Evolutionary conservation across 2,113 vertebrate genomes (phyloP).

Genomic region (Thamnaconus septentrionalis): DNA sequence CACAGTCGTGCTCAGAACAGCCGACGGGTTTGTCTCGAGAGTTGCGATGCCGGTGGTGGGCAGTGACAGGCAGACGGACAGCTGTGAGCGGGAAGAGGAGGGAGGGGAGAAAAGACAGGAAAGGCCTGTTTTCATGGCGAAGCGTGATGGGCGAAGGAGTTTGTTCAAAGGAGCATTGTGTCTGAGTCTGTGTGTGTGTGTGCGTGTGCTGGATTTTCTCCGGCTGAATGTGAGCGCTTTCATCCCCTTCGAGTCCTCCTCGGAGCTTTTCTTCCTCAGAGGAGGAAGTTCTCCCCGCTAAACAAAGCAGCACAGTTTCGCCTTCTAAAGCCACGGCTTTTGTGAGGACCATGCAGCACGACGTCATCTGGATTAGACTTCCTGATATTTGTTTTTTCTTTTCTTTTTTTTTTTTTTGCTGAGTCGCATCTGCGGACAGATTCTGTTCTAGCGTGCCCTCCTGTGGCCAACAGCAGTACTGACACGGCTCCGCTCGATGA

Average conservation of each 20-base stretch:
- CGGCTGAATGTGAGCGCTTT: not conserved
- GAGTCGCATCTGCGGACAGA: constrained; percentile 16
- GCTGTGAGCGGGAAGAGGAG: not conserved
- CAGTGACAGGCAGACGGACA: no score
- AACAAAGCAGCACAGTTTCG: constrained; percentile 16
- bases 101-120: not conserved
- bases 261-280: not conserved
- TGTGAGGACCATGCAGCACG: constrained; percentile 35
- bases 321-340: constrained; percentile 37
- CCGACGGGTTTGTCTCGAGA: no score
- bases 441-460: constrained; percentile 46
- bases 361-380: constrained; percentile 42
- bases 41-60: no score
- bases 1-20: no score
- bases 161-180: not conserved
- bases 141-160: not conserved
- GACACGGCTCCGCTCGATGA: not conserved
- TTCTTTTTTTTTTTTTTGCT: constrained; percentile 2
- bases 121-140: constrained; percentile 7
- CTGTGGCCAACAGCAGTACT: constrained; percentile 41
- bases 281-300: constrained; percentile 2
- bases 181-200: constrained; percentile 8
- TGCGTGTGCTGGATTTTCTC: not conserved
- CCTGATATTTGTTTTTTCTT: not conserved
- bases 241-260: not conserved